Percentiles rank a stretch among this genome's conserved stretches.
phyloP scores from a whole-genome alignment of 2,888 invertebrate species.

The Rhingia rostrata region DNA sequence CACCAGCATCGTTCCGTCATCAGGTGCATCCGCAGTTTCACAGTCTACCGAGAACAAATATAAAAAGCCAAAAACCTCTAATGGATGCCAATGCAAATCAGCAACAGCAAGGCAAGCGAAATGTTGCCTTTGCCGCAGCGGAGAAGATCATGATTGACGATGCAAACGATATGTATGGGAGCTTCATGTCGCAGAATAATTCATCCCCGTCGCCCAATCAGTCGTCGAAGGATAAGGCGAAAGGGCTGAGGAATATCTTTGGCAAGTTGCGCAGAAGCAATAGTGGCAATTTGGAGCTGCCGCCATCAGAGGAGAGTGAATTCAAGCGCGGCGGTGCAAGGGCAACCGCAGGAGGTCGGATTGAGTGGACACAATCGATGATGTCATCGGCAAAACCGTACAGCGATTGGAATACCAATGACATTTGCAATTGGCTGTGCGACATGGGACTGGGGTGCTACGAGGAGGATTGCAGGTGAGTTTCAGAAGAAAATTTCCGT shows the following conservation, averaged over 20 bases:
- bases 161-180: constrained; percentile 79
- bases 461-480: constrained; percentile 85
- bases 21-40: constrained; percentile 91
- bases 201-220: constrained; percentile 83
- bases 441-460: constrained; percentile 88
- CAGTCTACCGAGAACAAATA: constrained; percentile 89
- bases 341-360: constrained; percentile 89
- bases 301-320: constrained; percentile 84
- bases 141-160: constrained; percentile 84
- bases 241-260: constrained; percentile 87
- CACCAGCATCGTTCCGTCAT: constrained; percentile 89
- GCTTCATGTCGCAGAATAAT: constrained; percentile 82
- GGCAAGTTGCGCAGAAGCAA: constrained; percentile 88
- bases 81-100: constrained; percentile 79
- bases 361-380: constrained; percentile 84
- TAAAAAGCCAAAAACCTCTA: constrained; percentile 79
- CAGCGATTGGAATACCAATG: constrained; percentile 91
- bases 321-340: constrained; percentile 89
- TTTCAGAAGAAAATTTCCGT: not conserved
- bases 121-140: constrained; percentile 85
- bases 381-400: constrained; percentile 86
- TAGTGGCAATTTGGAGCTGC: constrained; percentile 87
- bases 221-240: constrained; percentile 83
- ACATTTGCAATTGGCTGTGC: constrained; percentile 92
- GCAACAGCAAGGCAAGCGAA: constrained; percentile 63